Evolutionary conservation across 2,888 invertebrate species (phyloP).

Genomic region (Agrotis clavis): DNA sequence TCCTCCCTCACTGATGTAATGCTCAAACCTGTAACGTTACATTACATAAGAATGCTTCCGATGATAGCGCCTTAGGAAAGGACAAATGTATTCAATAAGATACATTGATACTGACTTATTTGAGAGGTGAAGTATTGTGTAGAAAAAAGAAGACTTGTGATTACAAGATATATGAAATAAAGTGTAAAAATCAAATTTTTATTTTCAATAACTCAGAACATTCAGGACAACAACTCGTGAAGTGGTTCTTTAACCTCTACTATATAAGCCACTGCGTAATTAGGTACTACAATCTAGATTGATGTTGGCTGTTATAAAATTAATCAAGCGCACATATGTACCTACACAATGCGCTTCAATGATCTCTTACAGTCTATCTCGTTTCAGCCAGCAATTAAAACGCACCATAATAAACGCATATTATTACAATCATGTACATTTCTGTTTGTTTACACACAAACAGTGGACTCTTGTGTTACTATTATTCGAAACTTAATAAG

Average conservation of each 20-base stretch:
- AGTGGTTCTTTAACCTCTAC: background rate
- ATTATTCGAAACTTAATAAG: slow-evolving; percentile 57
- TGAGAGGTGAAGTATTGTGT: too few species aligned
- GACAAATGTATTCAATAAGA: too few species aligned
- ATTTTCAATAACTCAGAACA: background rate
- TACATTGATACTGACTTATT: too few species aligned
- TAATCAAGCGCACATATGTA: slow-evolving; percentile 37
- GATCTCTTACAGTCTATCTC: slow-evolving; percentile 38
- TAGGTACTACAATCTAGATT: slow-evolving; percentile 21
- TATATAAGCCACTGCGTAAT: slow-evolving; percentile 1
- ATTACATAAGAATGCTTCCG: too few species aligned
- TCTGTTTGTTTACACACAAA: slow-evolving; percentile 60
- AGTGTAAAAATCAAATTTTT: too few species aligned
- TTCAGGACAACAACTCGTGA: background rate
- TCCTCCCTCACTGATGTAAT: too few species aligned
- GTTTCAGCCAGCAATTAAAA: slow-evolving; percentile 51
- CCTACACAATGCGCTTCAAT: slow-evolving; percentile 38
- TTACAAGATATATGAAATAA: too few species aligned
- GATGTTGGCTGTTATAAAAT: slow-evolving; percentile 41
- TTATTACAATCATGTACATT: slow-evolving; percentile 39
- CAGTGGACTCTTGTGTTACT: slow-evolving; percentile 43
- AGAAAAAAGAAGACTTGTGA: too few species aligned
- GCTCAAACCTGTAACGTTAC: too few species aligned
- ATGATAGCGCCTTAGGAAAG: too few species aligned
- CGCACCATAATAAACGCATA: slow-evolving; percentile 17